A percentile compares a stretch with the other conserved stretches of the same genome.
phyloP scores from a whole-genome alignment of 2,888 invertebrate genomes.

The Lasius fuliginosus region DNA sequence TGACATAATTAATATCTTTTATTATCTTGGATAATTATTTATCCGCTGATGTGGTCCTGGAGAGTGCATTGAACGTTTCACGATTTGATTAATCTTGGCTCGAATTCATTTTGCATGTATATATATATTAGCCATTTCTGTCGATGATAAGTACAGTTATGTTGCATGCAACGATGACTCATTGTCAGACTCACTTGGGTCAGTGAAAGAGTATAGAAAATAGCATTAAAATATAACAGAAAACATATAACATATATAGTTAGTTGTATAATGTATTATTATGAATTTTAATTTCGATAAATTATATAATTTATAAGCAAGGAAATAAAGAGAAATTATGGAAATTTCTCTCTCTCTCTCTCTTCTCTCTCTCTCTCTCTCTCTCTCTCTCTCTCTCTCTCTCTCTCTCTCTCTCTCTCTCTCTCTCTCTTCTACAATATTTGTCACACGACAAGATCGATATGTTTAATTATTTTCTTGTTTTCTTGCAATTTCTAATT shows the following conservation, averaged over 20 bases:
- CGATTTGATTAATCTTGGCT: slow-evolving; percentile 21
- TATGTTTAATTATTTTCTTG: background rate
- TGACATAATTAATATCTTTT: background rate
- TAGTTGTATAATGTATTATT: background rate
- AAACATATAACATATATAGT: background rate
- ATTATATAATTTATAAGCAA: background rate
- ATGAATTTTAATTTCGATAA: background rate
- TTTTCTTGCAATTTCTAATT: slow-evolving; percentile 16
- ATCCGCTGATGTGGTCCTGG: background rate
- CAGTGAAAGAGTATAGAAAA: background rate
- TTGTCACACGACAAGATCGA: background rate
- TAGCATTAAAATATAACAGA: background rate
- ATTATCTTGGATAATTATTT: background rate
- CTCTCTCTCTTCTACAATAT: background rate
- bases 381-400: too few relatives aligned
- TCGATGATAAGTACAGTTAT: slow-evolving; percentile 29
- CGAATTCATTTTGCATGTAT: background rate
- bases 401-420: too few relatives aligned
- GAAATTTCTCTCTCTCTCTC: background rate
- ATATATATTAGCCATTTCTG: background rate
- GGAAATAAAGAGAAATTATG: background rate
- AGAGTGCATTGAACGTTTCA: background rate
- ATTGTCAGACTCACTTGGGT: background rate
- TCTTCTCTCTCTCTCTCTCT: too few relatives aligned
- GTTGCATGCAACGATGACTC: background rate